Percentiles rank a stretch among this genome's conserved stretches.
Evolutionary conservation across 2,888 invertebrate genomes (phyloP).

Genomic region (Phorcus lineatus): DNA sequence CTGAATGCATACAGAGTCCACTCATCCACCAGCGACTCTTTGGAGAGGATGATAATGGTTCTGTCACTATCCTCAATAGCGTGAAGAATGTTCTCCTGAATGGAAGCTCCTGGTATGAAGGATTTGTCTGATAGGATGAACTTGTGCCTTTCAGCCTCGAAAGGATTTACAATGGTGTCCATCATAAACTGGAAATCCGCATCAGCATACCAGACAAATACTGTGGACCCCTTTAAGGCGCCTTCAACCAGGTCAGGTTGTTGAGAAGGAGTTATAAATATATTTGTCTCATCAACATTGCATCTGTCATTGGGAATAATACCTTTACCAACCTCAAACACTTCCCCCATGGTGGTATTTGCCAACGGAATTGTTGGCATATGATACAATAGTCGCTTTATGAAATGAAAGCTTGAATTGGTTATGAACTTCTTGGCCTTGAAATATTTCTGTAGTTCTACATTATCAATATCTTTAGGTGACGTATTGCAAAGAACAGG

Average conservation of each 20-base stretch:
- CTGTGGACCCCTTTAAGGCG: not conserved
- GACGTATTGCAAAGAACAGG: not conserved
- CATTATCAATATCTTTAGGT: not conserved
- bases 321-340: too few relatives aligned
- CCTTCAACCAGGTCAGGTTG: not conserved
- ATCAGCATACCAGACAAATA: slow-evolving; percentile 19
- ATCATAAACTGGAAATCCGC: slow-evolving; percentile 8
- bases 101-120: slow-evolving; percentile 17
- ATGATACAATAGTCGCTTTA: not conserved
- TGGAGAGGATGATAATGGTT: slow-evolving; percentile 1
- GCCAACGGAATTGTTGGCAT: not conserved
- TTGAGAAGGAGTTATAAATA: not conserved
- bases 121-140: slow-evolving; percentile 16
- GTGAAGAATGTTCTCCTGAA: slow-evolving; percentile 19
- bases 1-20: slow-evolving; percentile 14
- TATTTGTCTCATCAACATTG: too few relatives aligned
- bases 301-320: too few relatives aligned
- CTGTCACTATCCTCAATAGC: slow-evolving; percentile 8
- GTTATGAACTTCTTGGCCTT: not conserved
- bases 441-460: not conserved
- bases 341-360: too few relatives aligned
- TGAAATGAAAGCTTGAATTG: not conserved
- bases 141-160: not conserved
- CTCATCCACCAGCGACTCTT: not conserved
- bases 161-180: slow-evolving; percentile 6